A percentile compares a stretch with the other conserved stretches of the same genome.
phyloP scores from a whole-genome alignment of 2,888 invertebrate species.

The Drosophila nr. perissopoda region DNA sequence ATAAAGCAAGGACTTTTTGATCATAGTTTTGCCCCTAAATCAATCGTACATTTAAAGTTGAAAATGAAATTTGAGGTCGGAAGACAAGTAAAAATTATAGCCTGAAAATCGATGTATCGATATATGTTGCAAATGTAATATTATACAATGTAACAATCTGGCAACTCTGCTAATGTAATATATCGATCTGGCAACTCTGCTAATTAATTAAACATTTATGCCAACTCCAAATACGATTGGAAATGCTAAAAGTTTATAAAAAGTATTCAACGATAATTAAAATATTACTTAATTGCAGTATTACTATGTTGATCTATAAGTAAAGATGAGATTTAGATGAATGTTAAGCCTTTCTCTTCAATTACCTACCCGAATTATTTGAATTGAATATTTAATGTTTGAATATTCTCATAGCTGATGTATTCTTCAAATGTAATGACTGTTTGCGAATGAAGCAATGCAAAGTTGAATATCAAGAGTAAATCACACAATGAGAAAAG shows the following conservation, averaged over 20 bases:
- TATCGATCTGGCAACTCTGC: too few relatives aligned
- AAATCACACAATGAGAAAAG: neutral
- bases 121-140: too few relatives aligned
- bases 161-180: too few relatives aligned
- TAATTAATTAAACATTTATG: neutral
- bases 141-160: too few relatives aligned
- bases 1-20: too few relatives aligned
- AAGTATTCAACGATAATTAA: neutral
- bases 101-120: too few relatives aligned
- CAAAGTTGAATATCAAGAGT: neutral
- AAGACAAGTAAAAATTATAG: too few relatives aligned
- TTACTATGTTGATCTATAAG: neutral
- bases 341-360: neutral
- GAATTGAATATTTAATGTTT: neutral
- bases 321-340: neutral
- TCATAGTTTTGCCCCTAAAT: too few relatives aligned
- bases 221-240: neutral
- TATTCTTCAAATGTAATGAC: too few relatives aligned
- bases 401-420: neutral
- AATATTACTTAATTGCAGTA: neutral
- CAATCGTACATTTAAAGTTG: too few relatives aligned
- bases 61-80: too few relatives aligned
- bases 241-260: neutral
- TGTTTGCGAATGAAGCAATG: too few relatives aligned
- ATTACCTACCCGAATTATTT: neutral